Evolutionary conservation across 2,888 invertebrate genomes (phyloP), one percentile per base, ranked within the genome.

Genomic region (Notodonta dromedarius): DNA sequence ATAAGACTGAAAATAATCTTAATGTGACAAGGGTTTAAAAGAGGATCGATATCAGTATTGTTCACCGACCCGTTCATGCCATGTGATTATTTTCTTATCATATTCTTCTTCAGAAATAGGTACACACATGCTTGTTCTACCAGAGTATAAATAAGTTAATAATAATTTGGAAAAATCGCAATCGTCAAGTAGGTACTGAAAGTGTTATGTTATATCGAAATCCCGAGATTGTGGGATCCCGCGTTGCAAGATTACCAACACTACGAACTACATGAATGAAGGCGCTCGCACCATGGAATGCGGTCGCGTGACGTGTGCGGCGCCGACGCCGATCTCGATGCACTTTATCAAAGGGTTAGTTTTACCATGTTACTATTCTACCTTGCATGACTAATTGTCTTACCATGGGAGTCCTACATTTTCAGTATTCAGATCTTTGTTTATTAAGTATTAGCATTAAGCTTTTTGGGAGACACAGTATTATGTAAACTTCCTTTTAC

Each of bases 241-340:
- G 65, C 65, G 68, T 67, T 59, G 32, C 58, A 60, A 62, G 57
- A 66, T 54, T 66, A 72, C 56, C 75, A 78, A 59, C 77, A 71
- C 78, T 78, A 72, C 52, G 73, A 84, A 78, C 88, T 80, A 87
- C 88, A 92, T 92, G 92, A 91, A 92, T 91, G 91, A 87, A 92
- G 90, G 88, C 89, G 89, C 87, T 88, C 65, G 77, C 67, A 70
- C 74, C 67, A 80, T 89, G 94, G 95, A 95, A 94, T 95, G 94
- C 94, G 94, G 91, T 90, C 92, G 91, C 91, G 93, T 94, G 94
- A 94, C 94, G 94, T 94, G 91, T 62, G 89, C 94, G 94, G 90
- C 93, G 94, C 94, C 94, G 93, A 85, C 89, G 87, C 92, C 90
- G 91, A 93, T 92, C 92, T 91, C 88, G 90, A 90, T 94, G 93